phyloP scores from a whole-genome alignment of 1,140 invertebrate genomes.

The Vanessa atalanta region DNA sequence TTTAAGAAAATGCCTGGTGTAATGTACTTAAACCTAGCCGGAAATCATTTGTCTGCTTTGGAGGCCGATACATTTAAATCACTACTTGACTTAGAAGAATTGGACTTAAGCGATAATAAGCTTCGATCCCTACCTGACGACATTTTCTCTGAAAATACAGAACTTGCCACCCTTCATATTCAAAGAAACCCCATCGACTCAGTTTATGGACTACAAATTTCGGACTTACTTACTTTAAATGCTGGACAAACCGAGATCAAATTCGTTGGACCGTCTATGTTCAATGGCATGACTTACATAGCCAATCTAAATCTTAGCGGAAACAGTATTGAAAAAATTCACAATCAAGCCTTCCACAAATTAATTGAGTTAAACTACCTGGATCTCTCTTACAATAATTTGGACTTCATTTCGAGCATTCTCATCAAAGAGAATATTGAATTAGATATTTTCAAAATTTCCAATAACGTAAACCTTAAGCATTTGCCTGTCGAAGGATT shows the following conservation, averaged over 20 bases:
- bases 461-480: conserved; percentile 83
- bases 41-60: conserved; percentile 83
- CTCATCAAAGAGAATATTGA: conserved; percentile 85
- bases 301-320: conserved; percentile 83
- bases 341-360: conserved; percentile 84
- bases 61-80: conserved; percentile 82
- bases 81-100: conserved; percentile 83
- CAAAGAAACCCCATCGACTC: conserved; percentile 81
- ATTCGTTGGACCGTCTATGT: conserved; percentile 83
- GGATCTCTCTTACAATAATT: conserved; percentile 85
- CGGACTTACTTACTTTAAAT: conserved; percentile 83
- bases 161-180: conserved; percentile 83
- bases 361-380: conserved; percentile 83
- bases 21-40: conserved; percentile 84
- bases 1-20: conserved; percentile 83
- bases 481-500: conserved; percentile 83
- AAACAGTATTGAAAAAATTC: conserved; percentile 84
- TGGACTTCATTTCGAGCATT: conserved; percentile 83
- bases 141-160: conserved; percentile 82
- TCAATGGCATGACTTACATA: conserved; percentile 82
- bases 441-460: conserved; percentile 85
- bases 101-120: conserved; percentile 85
- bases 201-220: conserved; percentile 79
- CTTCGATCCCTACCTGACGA: conserved; percentile 81
- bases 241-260: conserved; percentile 84